A percentile compares a stretch with the other conserved stretches of the same genome.
Evolutionary conservation across 2,113 vertebrate species (phyloP).

Genomic region (Python bivittatus): DNA sequence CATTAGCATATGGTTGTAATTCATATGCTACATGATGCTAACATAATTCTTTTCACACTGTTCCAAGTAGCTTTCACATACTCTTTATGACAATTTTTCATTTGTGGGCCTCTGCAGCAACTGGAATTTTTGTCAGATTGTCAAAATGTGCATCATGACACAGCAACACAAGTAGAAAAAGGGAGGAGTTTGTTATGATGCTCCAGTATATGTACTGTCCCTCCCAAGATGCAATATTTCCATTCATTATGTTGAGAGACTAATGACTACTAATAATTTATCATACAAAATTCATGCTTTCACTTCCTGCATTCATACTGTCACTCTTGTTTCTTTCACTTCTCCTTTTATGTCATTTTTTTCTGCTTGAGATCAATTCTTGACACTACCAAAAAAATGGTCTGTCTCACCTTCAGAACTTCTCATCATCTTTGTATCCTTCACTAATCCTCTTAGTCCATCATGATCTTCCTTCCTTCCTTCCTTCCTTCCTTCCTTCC

Average conservation of each 20-base stretch:
- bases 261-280: background rate
- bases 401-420: background rate
- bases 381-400: background rate
- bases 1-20: background rate
- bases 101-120: background rate
- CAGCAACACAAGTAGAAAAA: background rate
- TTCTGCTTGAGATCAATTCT: background rate
- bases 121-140: background rate
- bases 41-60: background rate
- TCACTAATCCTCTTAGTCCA: no score
- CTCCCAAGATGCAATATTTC: background rate
- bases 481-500: no score
- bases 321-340: background rate
- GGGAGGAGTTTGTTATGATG: background rate
- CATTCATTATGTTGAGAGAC: background rate
- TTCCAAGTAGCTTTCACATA: background rate
- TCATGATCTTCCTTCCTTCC: no score
- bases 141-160: background rate
- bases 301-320: background rate
- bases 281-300: background rate
- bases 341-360: background rate
- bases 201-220: background rate
- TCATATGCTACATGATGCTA: background rate
- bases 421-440: no score
- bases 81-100: background rate